Base-by-base conservation (phyloP, 2,113 vertebrate genomes). In the Hyaena hyaena region DNA sequence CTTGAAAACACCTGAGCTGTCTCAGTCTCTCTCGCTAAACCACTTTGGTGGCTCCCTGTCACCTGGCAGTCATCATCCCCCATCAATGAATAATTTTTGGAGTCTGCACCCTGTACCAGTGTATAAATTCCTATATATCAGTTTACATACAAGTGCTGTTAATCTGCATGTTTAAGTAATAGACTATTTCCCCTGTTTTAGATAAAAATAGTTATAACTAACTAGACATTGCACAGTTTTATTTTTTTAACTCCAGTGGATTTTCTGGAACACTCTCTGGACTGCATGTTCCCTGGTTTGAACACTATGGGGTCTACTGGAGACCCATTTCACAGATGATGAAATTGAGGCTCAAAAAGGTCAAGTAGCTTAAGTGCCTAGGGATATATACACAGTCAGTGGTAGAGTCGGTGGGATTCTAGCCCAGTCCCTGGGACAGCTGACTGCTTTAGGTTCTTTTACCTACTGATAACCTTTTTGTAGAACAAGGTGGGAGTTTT, bases 251-350 rank as follows among this genome's bases (percentile, higher is more conserved):
- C 21, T 7, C 21, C 7, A 2, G n/a, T 66, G 50, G 43, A 2
- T 16, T 77, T 90, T 65, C 39, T 63, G 12, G 33, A 66, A 15
- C 7, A 17, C 1, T 50, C 14, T 16, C 45, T 71, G 79, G 39
- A 23, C 33, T 80, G 5, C 12, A 1, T 12, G 15, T 2, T 14
- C 21, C 50, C 33, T n/a, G 0, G 12, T 92, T 63, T 79, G 79
- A 48, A 80, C 43, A 71, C 39, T 55, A 0, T 10, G 14, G 88
- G 55, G 1, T 11, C 23, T 21, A 0, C 0, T 2, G 53, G 35
- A 26, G 35, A 2, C 23, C 35, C 17, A 19, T 77, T 76, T 39
- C 92, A 1, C 0, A 88, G 63, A 31, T 80, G 43, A 96, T 23
- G 55, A 88, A 76, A 77, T 8, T 21, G 85, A 93, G 50, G 33